These are phyloP conservation scores for western clawed frog (Xenopus tropicalis) DNA, from an alignment of 2,113 vertebrate species.

Conservation along the genomic window UCB_Xtro_10.0 CM004443.2:37850001-37850500, in stretches of 20 bases:
- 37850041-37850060: no score
- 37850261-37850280: background rate
- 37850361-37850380: slow-evolving; percentile 19
- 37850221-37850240: no score
- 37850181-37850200: no score
- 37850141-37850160: no score
- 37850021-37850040: no score
- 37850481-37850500: slow-evolving; percentile 15
- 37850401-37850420: slow-evolving; percentile 34
- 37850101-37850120: no score
- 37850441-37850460: slow-evolving; percentile 21
- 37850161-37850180: no score
- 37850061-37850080: no score
- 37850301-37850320: slow-evolving; percentile 4
- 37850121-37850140: no score
- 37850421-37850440: slow-evolving; percentile 25
- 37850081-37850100: no score
- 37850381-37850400: slow-evolving; percentile 24
- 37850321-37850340: slow-evolving; percentile 13
- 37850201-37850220: no score
- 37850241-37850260: background rate
- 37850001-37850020: no score
- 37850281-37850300: background rate
- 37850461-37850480: slow-evolving; percentile 19
- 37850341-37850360: slow-evolving; percentile 15